Conservation (phyloP, 1,140 invertebrate species). For the Idris sp. region DNA sequence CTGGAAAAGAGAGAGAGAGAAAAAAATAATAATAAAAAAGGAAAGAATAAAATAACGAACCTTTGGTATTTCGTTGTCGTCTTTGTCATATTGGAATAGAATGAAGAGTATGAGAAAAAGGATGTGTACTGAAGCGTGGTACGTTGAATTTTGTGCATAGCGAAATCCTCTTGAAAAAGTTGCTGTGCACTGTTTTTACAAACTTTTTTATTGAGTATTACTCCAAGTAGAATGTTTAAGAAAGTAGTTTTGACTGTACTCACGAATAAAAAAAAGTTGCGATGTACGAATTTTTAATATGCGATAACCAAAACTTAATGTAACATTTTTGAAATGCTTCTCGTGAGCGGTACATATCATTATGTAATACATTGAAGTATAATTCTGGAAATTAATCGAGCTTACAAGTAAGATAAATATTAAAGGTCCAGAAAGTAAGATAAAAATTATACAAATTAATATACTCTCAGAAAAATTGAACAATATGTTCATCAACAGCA, state of each 20-base stretch:
- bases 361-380: conserved; percentile 25
- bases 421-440: no score
- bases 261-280: conserved; percentile 38
- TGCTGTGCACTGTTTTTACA: conserved; percentile 58
- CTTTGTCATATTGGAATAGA: conserved; percentile 59
- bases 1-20: conserved; percentile 16
- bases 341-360: conserved; percentile 20
- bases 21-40: conserved; percentile 11
- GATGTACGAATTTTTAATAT: conserved; percentile 57
- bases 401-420: no score
- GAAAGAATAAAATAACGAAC: conserved; percentile 54
- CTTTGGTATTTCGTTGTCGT: conserved; percentile 59
- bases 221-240: conserved; percentile 57
- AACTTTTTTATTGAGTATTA: conserved; percentile 63
- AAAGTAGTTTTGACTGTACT: conserved; percentile 49
- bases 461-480: no score
- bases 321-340: conserved; percentile 12
- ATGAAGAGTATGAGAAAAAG: conserved; percentile 59
- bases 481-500: no score
- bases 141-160: conserved; percentile 53
- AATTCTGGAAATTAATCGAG: conserved; percentile 11
- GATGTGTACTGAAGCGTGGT: conserved; percentile 50
- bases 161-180: conserved; percentile 61
- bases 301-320: conserved; percentile 50
- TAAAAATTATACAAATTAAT: no score